Conservation (phyloP, 1,140 invertebrate species). For the Panulirus ornatus region DNA sequence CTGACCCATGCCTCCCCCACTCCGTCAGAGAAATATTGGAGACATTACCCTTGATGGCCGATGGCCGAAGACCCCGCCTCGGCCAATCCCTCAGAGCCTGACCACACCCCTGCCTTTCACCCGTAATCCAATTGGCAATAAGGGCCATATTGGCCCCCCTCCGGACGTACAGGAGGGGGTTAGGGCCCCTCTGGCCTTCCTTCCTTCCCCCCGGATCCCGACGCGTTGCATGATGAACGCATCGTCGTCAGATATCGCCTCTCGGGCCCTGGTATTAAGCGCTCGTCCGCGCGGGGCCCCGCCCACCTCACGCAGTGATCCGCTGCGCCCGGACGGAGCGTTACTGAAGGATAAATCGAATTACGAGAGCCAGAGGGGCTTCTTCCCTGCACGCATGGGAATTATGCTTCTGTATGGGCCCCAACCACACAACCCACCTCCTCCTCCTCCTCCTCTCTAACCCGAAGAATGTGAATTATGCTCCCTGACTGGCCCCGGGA, state of each 20-base stretch:
- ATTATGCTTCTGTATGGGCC: neutral
- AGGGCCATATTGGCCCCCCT: conserved; percentile 24
- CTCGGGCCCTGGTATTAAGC: conserved; percentile 50
- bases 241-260: conserved; percentile 63
- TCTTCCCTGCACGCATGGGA: neutral
- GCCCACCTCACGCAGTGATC: conserved; percentile 60
- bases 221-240: conserved; percentile 53
- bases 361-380: neutral
- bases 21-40: conserved; percentile 68
- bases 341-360: conserved; percentile 46
- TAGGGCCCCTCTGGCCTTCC: neutral
- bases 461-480: conserved; percentile 3
- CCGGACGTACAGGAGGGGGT: neutral
- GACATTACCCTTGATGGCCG: conserved; percentile 65
- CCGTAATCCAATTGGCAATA: conserved; percentile 35
- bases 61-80: neutral
- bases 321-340: conserved; percentile 60
- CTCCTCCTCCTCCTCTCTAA: neutral
- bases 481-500: conserved; percentile 3
- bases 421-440: neutral
- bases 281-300: conserved; percentile 20
- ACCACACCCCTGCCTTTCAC: conserved; percentile 12
- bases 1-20: too few relatives aligned
- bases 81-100: neutral
- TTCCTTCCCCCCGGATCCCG: too few relatives aligned